These are phyloP conservation scores for Macrosteles quadrilineatus DNA, from an alignment of 1,140 invertebrate species.

Conservation along the genomic window DNA sequence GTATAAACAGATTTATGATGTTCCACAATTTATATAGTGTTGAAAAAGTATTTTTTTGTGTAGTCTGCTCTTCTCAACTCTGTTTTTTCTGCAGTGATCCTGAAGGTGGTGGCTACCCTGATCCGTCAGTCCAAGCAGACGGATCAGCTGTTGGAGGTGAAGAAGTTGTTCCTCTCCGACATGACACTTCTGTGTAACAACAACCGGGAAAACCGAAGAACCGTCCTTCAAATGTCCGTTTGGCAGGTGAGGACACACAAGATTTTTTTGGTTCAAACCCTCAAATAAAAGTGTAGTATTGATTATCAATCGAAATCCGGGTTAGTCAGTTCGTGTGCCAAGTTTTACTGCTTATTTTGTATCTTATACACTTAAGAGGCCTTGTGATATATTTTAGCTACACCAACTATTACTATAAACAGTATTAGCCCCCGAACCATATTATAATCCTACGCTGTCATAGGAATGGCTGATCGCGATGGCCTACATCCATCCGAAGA, in stretches of 20 bases:
- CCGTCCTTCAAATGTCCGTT: slow-evolving; percentile 98
- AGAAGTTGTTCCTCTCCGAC: slow-evolving; percentile 95
- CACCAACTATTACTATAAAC: no score
- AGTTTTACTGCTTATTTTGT: no score
- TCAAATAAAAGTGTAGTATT: slow-evolving; percentile 19
- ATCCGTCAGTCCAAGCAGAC: slow-evolving; percentile 95
- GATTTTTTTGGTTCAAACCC: not conserved
- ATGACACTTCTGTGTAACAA: slow-evolving; percentile 97
- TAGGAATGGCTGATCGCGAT: slow-evolving; percentile 98
- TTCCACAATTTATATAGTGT: no score
- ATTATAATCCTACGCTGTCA: no score
- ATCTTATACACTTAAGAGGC: no score
- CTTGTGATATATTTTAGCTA: no score
- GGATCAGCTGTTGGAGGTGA: slow-evolving; percentile 88
- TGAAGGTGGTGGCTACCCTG: slow-evolving; percentile 97
- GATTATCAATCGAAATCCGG: not conserved
- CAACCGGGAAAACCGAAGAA: slow-evolving; percentile 94
- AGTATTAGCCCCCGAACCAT: no score
- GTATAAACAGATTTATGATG: no score
- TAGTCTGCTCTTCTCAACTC: no score
- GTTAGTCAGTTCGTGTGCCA: no score
- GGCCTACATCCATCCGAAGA: slow-evolving; percentile 97
- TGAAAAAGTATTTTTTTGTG: no score
- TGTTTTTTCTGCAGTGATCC: slow-evolving; percentile 72
- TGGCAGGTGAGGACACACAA: slow-evolving; percentile 97